These are phyloP conservation scores for Vulpes lagopus DNA, from an alignment of 2,113 vertebrate species.

Conservation along the genomic window DNA sequence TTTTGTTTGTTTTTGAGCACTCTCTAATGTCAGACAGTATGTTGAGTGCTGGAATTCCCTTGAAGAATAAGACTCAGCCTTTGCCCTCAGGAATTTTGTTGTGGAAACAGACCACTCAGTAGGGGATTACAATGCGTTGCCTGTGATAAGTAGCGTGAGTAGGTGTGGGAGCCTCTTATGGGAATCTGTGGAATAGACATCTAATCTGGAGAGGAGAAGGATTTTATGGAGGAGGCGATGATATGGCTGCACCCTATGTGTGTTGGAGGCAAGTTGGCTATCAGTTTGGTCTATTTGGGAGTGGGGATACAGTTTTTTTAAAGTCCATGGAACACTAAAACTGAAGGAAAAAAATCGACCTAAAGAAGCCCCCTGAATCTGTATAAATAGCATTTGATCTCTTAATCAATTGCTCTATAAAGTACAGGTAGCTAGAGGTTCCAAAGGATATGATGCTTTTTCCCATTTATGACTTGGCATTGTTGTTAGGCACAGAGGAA, in stretches of 20 bases:
- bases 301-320: background rate
- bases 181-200: background rate
- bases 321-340: background rate
- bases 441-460: background rate
- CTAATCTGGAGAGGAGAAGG: background rate
- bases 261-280: background rate
- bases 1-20: background rate
- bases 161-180: background rate
- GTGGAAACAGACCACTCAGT: background rate
- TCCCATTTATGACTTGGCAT: background rate
- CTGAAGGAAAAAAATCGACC: background rate
- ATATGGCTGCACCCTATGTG: background rate
- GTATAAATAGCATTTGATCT: background rate
- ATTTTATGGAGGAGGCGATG: background rate
- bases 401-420: background rate
- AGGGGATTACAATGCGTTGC: background rate
- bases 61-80: background rate
- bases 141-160: background rate
- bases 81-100: background rate
- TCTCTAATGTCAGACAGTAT: background rate
- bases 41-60: background rate
- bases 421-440: background rate
- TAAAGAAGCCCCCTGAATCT: background rate
- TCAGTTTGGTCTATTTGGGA: background rate
- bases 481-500: background rate